phyloP scores from a whole-genome alignment of 2,113 vertebrate genomes.

The Trematocara zebra region DNA sequence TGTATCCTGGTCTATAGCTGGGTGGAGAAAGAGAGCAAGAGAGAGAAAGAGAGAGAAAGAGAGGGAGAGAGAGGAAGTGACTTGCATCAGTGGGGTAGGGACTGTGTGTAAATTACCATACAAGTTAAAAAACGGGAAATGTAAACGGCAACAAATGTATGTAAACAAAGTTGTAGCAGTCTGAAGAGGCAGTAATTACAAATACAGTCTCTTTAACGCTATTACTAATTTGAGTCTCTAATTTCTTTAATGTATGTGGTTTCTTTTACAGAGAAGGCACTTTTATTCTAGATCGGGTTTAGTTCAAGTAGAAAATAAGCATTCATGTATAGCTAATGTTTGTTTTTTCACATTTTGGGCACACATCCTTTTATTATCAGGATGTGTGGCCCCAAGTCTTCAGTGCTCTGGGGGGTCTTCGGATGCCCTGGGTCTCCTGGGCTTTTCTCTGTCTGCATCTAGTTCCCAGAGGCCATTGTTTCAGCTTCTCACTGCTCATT shows the following conservation, averaged over 20 bases:
- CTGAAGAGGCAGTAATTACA: background rate
- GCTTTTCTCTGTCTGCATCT: background rate
- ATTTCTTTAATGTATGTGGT: background rate
- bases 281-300: background rate
- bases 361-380: background rate
- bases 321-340: background rate
- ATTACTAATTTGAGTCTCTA: background rate
- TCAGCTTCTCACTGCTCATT: background rate
- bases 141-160: background rate
- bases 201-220: background rate
- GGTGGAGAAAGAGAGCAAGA: constrained; percentile 25
- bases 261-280: background rate
- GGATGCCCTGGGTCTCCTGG: background rate
- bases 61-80: constrained; percentile 51
- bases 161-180: background rate
- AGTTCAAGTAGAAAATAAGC: background rate
- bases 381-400: background rate
- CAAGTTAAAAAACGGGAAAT: constrained; percentile 38
- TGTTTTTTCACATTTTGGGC: background rate
- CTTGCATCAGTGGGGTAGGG: constrained; percentile 66
- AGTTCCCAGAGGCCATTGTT: background rate
- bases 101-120: constrained; percentile 68
- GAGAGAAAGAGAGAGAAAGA: constrained; percentile 12
- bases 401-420: background rate
- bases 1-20: constrained; percentile 47